Evolutionary conservation across 2,113 vertebrate genomes (phyloP).

Genomic region (Aegotheles bennettii): DNA sequence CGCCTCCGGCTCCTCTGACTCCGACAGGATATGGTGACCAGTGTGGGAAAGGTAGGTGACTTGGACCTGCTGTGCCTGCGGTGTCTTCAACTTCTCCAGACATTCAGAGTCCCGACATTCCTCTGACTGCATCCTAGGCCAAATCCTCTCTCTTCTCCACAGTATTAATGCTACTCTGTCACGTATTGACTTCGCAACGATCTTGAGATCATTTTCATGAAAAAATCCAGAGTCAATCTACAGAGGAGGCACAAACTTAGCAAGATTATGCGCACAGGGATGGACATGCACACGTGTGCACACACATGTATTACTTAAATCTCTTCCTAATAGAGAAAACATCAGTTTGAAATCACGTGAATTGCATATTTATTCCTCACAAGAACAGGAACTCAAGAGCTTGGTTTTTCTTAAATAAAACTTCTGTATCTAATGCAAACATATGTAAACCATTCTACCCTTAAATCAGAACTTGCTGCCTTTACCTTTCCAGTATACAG

Average conservation of each 20-base stretch:
- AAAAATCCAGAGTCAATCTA: slow-evolving; percentile 97
- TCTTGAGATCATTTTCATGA: slow-evolving; percentile 92
- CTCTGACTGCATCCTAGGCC: slow-evolving; percentile 68
- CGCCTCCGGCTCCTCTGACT: slow-evolving; percentile 80
- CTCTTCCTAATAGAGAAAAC: background rate
- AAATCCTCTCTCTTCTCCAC: slow-evolving; percentile 87
- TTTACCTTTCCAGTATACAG: background rate
- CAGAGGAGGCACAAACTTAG: background rate
- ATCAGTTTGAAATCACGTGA: accelerated
- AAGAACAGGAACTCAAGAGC: background rate
- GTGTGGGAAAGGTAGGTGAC: slow-evolving; percentile 72
- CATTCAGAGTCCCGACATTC: slow-evolving; percentile 64
- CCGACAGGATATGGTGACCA: slow-evolving; percentile 54
- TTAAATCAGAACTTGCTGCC: background rate
- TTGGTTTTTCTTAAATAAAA: background rate
- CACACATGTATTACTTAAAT: accelerated
- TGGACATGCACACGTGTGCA: accelerated
- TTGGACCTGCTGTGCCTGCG: slow-evolving; percentile 77
- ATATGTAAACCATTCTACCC: background rate
- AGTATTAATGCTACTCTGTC: slow-evolving; percentile 93
- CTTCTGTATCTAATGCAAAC: background rate
- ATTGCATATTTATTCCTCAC: background rate
- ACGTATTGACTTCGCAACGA: slow-evolving; percentile 93
- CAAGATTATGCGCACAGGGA: accelerated
- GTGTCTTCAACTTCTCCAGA: slow-evolving; percentile 66